Conservation (phyloP, 2,888 invertebrate species). For the Seira musarum region DNA sequence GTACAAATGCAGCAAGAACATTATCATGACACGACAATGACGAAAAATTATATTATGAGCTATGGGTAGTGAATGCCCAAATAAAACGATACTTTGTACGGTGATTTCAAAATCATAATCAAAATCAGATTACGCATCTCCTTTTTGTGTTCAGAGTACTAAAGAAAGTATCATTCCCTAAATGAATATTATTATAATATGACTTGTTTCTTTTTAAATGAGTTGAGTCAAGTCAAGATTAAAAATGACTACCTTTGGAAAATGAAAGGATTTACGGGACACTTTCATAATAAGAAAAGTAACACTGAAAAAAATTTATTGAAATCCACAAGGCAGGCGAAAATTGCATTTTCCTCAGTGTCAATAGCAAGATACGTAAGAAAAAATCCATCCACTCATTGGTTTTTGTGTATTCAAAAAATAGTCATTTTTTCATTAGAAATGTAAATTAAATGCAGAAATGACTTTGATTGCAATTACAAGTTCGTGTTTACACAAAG, state of each 20-base stretch:
- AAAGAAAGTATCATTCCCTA: constrained; percentile 2
- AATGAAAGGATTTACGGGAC: constrained; percentile 12
- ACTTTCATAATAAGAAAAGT: not conserved
- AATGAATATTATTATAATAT: not conserved
- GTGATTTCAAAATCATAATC: constrained; percentile 3
- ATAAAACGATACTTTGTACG: constrained; percentile 1
- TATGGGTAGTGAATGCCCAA: not conserved
- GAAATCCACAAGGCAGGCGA: not conserved
- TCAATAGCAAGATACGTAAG: not conserved
- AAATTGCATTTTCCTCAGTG: constrained; percentile 2
- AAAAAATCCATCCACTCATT: not conserved
- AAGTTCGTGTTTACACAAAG: constrained; percentile 1
- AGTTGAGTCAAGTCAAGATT: not conserved
- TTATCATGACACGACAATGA: not conserved
- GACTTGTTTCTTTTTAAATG: not conserved
- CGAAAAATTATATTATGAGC: not conserved
- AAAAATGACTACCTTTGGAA: not conserved
- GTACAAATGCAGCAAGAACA: not conserved
- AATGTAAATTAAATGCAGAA: constrained; percentile 1
- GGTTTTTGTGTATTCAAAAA: not conserved
- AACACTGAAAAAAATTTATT: not conserved
- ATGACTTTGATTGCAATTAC: constrained; percentile 10
- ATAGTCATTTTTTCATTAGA: not conserved
- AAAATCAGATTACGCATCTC: constrained; percentile 5
- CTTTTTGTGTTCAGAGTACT: not conserved